Evolutionary conservation across 2,113 vertebrate species (phyloP), one percentile per base, ranked within the genome.

Genomic region (Nerophis ophidion): DNA sequence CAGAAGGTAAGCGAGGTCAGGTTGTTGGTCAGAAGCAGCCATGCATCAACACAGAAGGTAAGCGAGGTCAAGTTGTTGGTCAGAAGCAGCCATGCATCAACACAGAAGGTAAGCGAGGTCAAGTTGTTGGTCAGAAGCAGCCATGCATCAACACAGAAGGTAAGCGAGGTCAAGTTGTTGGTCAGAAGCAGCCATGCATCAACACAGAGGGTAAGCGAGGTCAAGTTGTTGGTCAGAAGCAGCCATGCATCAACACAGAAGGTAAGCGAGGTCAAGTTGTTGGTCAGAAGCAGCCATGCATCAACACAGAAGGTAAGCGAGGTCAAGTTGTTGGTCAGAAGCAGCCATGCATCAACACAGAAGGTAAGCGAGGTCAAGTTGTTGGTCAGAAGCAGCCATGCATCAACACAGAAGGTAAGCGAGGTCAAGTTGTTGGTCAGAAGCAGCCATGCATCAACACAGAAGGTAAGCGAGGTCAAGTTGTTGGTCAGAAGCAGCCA

Each of bases 81-180:
- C 15, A 56, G 48, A 76, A 65, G 58, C 59, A 66, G 70, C 13
- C 45, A 51, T 65, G 61, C 59, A 63, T 71, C 65, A 71, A 69
- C 44, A 48, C 46, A 56, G 51, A n/a, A 38, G 26, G 70, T n/a
- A n/a, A n/a, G n/a, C n/a, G n/a, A 44, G 15, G 46, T 48, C 8
- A 69, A 66, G 40, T 50, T 8, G 50, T 72, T 69, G 75, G 71
- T 65, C 15, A 56, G 48, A 76, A 65, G 58, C 59, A 66, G 70
- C 13, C 45, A 51, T 65, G 61, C 59, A 63, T 71, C 65, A 71
- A 69, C 44, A 48, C 46, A 56, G 51, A n/a, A 38, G 26, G 70
- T n/a, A n/a, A n/a, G n/a, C n/a, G n/a, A 44, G 15, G 46, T 48
- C 8, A 69, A 66, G 40, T 50, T 8, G 50, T 72, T 69, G 75